Conservation (phyloP, 2,888 invertebrate genomes). For the Dinocampus coccinellae region DNA sequence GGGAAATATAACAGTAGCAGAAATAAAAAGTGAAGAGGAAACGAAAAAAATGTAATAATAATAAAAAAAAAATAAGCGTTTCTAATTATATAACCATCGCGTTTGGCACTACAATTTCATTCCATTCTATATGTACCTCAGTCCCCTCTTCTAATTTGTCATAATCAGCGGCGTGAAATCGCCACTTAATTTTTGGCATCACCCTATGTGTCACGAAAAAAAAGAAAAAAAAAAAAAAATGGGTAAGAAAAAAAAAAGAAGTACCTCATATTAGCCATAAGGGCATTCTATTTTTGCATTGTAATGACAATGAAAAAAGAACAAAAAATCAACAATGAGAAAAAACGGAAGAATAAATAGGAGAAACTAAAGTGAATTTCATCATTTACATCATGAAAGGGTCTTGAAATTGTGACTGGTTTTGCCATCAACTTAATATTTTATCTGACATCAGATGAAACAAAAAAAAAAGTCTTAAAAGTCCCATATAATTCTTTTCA, state of each 20-base stretch:
- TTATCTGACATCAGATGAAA: slow-evolving; percentile 20
- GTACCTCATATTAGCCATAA: slow-evolving; percentile 6
- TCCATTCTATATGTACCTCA: not conserved
- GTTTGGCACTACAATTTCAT: not conserved
- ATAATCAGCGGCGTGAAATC: slow-evolving; percentile 54
- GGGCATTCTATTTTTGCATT: not conserved
- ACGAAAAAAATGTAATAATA: not conserved
- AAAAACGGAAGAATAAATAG: too few species aligned
- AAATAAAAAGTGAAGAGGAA: not conserved
- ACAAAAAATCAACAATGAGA: slow-evolving; percentile 3
- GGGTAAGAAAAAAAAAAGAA: slow-evolving; percentile 27
- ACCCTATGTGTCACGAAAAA: slow-evolving; percentile 10
- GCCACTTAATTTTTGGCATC: slow-evolving; percentile 45
- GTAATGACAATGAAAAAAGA: slow-evolving; percentile 35
- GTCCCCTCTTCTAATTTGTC: slow-evolving; percentile 41
- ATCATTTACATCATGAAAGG: not conserved
- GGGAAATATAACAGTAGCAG: too few species aligned
- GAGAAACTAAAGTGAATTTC: not conserved
- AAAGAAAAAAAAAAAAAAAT: slow-evolving; percentile 30
- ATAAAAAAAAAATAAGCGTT: not conserved
- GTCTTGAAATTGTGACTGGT: not conserved
- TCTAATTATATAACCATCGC: not conserved
- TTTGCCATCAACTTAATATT: slow-evolving; percentile 11
- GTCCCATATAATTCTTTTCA: not conserved
- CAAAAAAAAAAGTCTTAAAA: slow-evolving; percentile 9